Evolutionary conservation across 2,888 invertebrate species (phyloP).

Genomic region (Chouioia cunea): DNA sequence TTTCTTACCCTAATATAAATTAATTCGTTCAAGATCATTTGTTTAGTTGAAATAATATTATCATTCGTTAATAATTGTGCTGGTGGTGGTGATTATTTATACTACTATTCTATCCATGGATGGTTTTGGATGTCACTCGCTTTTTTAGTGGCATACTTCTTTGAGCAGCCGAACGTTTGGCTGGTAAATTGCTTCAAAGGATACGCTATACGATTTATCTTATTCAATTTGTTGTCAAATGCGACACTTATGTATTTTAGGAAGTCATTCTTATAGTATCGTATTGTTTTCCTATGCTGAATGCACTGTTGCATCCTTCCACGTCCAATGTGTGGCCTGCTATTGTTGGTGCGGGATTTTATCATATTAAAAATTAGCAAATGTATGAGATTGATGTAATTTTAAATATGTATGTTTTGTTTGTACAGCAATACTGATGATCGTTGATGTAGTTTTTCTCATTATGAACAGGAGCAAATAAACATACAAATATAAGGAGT

Average conservation of each 20-base stretch:
- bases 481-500: no score
- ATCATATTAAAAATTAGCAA: no score
- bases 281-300: conserved; percentile 44
- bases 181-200: no score
- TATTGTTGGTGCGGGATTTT: background rate
- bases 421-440: conserved; percentile 44
- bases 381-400: no score
- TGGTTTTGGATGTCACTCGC: conserved; percentile 49
- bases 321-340: background rate
- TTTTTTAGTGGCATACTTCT: conserved; percentile 48
- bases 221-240: background rate
- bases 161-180: conserved; percentile 48
- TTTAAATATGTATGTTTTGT: no score
- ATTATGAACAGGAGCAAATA: background rate
- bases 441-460: conserved; percentile 45
- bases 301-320: conserved; percentile 27
- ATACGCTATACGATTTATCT: no score
- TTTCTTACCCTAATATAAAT: conserved; percentile 12
- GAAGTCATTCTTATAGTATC: conserved; percentile 47
- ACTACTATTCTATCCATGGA: conserved; percentile 43
- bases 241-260: conserved; percentile 19
- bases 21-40: conserved; percentile 33
- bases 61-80: conserved; percentile 16
- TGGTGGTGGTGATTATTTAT: no score
- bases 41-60: conserved; percentile 41